Evolutionary conservation across 2,888 invertebrate species (phyloP).

Genomic region (Autographa pulchrina): DNA sequence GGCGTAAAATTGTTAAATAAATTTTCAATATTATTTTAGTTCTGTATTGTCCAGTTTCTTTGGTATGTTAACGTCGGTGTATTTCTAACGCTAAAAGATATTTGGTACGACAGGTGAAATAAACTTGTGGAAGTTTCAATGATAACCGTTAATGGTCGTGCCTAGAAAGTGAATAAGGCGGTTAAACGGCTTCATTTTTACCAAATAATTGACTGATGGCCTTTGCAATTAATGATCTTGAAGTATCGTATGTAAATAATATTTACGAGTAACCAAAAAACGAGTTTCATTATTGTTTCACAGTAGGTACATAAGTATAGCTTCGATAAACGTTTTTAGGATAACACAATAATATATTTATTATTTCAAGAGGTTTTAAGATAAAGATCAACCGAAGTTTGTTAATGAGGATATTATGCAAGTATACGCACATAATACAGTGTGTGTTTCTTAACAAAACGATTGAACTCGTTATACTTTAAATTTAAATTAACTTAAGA

Average conservation of each 20-base stretch:
- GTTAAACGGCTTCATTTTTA: neutral
- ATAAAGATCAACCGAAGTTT: neutral
- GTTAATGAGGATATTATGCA: neutral
- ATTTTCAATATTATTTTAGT: constrained; percentile 29
- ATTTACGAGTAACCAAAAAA: no score
- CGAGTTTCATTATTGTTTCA: no score
- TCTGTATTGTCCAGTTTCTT: neutral
- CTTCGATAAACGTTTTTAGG: neutral
- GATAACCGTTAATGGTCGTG: neutral
- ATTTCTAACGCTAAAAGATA: constrained; percentile 2
- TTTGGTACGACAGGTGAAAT: constrained; percentile 2
- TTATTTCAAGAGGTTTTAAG: neutral
- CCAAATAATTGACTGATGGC: neutral
- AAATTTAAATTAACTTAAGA: neutral
- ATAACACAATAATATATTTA: neutral
- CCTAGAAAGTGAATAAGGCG: neutral
- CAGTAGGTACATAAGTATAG: neutral
- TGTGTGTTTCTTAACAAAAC: neutral
- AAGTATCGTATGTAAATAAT: no score
- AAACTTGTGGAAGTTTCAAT: neutral
- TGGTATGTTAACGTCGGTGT: neutral
- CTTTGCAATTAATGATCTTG: neutral
- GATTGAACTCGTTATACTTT: neutral
- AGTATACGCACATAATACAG: neutral
- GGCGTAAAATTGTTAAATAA: constrained; percentile 47